Base-by-base conservation (phyloP, 2,113 vertebrate genomes). In the Tonatia bakeri region DNA sequence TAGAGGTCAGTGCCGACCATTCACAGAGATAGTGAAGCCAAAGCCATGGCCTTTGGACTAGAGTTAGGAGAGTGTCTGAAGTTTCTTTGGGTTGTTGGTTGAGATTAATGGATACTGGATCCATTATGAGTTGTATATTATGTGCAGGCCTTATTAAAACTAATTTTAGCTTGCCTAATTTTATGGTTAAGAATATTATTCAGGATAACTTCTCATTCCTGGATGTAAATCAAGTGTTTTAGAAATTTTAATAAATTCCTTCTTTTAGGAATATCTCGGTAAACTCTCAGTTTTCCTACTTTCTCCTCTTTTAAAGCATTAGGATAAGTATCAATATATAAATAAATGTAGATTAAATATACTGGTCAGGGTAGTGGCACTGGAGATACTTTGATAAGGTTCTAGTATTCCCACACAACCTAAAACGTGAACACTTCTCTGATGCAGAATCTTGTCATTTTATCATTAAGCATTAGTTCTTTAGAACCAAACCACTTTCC, bases 1-100 rank as follows among this genome's bases (percentile, higher is more conserved):
- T 97, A 98, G 98, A 97, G 97, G 98, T 87, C 98, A 96, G 96
- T 96, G 96, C 98, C 92, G 86, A 45, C 98, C 92, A 97, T 8
- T 85, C 95, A 19, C 93, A 1, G 73, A 28, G 10, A 54, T 0
- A 40, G 36, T 3, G 50, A 87, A 19, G 26, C 4, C 52, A n/a
- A 24, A 4, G 50, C 10, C 7, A 36, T 7, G 50, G 33, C 40
- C 40, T 95, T 69, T 16, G 87, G 19, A 76, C 16, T 43, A 5
- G 47, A 13, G 5, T 75, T 33, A 40, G 56, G n/a, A 67, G 8
- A 76, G 2, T 15, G 26, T 54, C 36, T 19, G 33, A 40, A 43
- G 36, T 36, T 65, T 86, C 70, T 75, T 59, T 45, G 87, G 64
- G 47, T 9, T 15, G 2, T 17, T 50, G 86, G 31, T 61, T 79